A percentile compares a stretch with the other conserved stretches of the same genome.
Conservation (phyloP, 2,888 invertebrate genomes). For the Pristionchus arcanus region DNA sequence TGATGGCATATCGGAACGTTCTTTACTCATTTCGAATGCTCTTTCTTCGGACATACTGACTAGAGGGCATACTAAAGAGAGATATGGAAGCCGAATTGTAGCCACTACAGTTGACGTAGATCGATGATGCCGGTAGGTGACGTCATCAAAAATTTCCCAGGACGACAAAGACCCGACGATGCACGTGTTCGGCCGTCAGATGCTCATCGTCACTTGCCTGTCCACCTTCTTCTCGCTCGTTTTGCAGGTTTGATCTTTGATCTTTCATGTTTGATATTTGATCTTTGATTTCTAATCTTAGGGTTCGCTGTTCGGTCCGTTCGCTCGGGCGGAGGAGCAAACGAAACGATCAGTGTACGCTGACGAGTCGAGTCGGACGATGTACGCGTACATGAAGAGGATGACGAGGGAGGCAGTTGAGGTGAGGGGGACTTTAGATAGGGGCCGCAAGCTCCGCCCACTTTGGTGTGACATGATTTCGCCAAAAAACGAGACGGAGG, state of each 20-base stretch:
- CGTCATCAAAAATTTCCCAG: background rate
- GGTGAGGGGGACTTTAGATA: background rate
- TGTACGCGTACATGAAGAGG: conserved; percentile 44
- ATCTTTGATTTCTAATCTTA: background rate
- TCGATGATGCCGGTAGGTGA: background rate
- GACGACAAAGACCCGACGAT: background rate
- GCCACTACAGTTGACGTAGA: too few species aligned
- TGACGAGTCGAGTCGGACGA: conserved; percentile 13
- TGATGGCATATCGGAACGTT: too few species aligned
- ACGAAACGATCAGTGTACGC: conserved; percentile 58
- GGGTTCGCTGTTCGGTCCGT: conserved; percentile 58
- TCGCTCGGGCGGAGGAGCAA: conserved; percentile 59
- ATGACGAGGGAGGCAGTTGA: conserved; percentile 23
- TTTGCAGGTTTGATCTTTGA: conserved; percentile 56
- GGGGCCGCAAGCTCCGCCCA: too few species aligned
- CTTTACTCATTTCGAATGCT: background rate
- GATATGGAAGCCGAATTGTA: too few species aligned
- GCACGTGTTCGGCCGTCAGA: conserved; percentile 35
- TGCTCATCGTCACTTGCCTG: conserved; percentile 58
- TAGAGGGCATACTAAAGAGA: background rate
- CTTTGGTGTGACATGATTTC: too few species aligned
- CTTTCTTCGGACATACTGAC: too few species aligned
- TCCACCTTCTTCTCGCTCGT: conserved; percentile 59
- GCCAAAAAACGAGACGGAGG: too few species aligned
- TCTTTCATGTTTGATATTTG: background rate